A percentile compares a stretch with the other conserved stretches of the same genome.
Conservation (phyloP, 2,888 invertebrate genomes). For the Oeneis ivallda region DNA sequence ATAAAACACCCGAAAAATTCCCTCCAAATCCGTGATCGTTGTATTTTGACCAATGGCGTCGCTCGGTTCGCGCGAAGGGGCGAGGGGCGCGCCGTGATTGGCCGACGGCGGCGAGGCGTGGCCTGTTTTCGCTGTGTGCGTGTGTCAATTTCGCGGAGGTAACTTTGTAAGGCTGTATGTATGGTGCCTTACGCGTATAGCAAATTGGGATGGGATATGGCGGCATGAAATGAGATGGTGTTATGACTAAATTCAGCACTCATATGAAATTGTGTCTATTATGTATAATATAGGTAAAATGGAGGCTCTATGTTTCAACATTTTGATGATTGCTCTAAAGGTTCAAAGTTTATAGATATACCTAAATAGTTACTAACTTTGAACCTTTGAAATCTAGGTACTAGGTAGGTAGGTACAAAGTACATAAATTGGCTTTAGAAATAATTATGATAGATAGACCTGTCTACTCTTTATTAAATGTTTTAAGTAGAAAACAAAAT, state of each 20-base stretch:
- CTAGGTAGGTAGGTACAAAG: too few species aligned
- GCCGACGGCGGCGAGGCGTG: slow-evolving; percentile 61
- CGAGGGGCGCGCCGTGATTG: slow-evolving; percentile 64
- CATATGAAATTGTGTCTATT: slow-evolving; percentile 31
- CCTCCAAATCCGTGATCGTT: slow-evolving; percentile 72
- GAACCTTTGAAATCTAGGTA: too few species aligned
- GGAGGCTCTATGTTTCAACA: background rate
- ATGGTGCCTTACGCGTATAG: slow-evolving; percentile 37
- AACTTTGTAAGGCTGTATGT: slow-evolving; percentile 51
- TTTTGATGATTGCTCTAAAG: too few species aligned
- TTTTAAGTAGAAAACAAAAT: too few species aligned
- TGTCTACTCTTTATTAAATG: too few species aligned
- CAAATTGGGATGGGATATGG: slow-evolving; percentile 42
- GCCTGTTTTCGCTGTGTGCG: slow-evolving; percentile 58
- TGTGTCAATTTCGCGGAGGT: slow-evolving; percentile 54
- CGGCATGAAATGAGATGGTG: slow-evolving; percentile 33
- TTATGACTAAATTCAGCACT: slow-evolving; percentile 34
- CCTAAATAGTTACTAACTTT: too few species aligned
- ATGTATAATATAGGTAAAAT: background rate
- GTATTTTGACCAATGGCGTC: slow-evolving; percentile 61
- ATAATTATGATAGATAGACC: too few species aligned
- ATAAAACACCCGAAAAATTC: slow-evolving; percentile 77
- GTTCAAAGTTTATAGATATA: too few species aligned
- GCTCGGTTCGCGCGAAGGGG: slow-evolving; percentile 61
- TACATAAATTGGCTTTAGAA: too few species aligned